Evolutionary conservation across 2,797 vertebrate genomes (phyloP), one percentile per base, ranked within the genome.

Genomic region (Lagodon rhomboides): DNA sequence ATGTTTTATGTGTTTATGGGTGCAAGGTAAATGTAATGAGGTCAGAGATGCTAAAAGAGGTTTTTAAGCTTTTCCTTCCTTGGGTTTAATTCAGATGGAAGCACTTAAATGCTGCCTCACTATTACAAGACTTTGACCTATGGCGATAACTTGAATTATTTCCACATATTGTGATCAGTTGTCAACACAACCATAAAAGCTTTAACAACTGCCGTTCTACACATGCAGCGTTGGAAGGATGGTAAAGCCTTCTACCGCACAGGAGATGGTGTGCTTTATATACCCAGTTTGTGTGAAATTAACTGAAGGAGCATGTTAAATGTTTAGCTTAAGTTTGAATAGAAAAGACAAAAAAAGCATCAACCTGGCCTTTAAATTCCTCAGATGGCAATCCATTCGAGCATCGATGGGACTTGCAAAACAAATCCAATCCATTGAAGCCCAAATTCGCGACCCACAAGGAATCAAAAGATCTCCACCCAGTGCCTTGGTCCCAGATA

Each of bases 81-180:
- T 11, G 13, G 46, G 60, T 23, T 75, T 43, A 22, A 43, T 58
- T 72, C 49, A 79, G 44, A 75, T 53, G 13, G 43, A 41, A 70
- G 34, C 25, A 55, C 22, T 71, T 75, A 27, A 55, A 23, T 25
- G n/a, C 53, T 56, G 34, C 38, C 44, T 46, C 0, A 34, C 18
- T 27, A 5, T 4, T 12, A 55, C 17, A 68, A 25, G 46, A 76
- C 17, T 44, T 43, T 41, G 15, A 66, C 49, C 34, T 51, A 38
- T 12, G 41, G 11, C 27, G 17, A 51, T 62, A 1, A 44, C 61
- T 54, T 30, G 9, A 68, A 73, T 16, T 34, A 64, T 61, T 70
- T 49, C 59, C 18, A 72, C 17, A 67, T 56, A 70, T 7, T 23
- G 15, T 62, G 20, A 64, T 51, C 34, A 27, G 18, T 49, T 61